Evolutionary conservation across 1,140 invertebrate species (phyloP), one percentile per base, ranked within the genome.

Genomic region (Protaetia brevitarsis): DNA sequence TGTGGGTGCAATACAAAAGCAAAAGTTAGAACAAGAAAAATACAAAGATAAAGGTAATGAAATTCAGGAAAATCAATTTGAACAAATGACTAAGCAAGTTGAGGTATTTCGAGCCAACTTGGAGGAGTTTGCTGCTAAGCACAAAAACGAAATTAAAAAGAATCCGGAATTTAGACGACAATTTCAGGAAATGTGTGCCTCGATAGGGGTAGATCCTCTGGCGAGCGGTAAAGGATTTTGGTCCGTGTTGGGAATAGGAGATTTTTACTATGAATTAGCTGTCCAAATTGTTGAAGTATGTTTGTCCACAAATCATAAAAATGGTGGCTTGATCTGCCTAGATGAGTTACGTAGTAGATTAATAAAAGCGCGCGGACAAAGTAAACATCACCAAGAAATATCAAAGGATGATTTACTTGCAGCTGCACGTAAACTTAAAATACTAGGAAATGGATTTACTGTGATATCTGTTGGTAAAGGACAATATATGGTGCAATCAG

Each of bases 111-210:
- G 93, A 66, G 85, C 86, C 8, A 96, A 99, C 78, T 80, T 99
- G 13, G 96, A 99, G 80, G 94, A 98, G 72, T 99, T 99, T 81
- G 96, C 98, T 0, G 81, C 88, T 2, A 98, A 98, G 74, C 96
- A 99, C 77, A 94, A 93, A 76, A 90, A 85, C 73, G 94, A 97
- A 74, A 98, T 98, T 29, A 89, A 89, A 68, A 97, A 96, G 78
- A 95, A 98, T 80, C 85, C 96, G 0, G 89, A 94, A 70, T 99
- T 99, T 77, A 84, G 97, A 56, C 82, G 89, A 57, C 95, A 99
- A 75, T 99, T 99, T 79, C 97, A 98, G 76, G 94, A 98, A 79
- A 99, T 99, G 97, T 99, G 98, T 82, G 93, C 97, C 0, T 93
- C 94, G 0, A 98, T 99, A 67, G 98, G 98, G 0, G 98, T 99